Percentiles rank a stretch among this genome's conserved stretches.
Evolutionary conservation across 2,113 vertebrate species (phyloP).

Genomic region (Xyliphius kryptos): DNA sequence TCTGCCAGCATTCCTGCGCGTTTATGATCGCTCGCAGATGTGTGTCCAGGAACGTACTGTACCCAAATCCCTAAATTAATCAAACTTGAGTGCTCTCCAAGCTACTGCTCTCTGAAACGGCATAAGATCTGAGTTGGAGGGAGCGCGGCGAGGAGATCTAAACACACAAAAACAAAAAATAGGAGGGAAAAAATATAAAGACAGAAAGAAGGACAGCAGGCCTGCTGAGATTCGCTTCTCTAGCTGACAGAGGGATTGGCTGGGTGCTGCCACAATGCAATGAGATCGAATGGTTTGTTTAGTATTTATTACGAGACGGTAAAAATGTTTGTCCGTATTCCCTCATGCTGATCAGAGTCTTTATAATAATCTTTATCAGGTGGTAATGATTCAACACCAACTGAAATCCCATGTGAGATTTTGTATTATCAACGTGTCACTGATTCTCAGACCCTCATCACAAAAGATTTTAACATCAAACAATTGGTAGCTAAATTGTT

Average conservation of each 20-base stretch:
- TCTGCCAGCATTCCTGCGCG: constrained; percentile 98
- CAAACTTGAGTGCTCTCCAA: constrained; percentile 95
- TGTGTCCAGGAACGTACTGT: constrained; percentile 99
- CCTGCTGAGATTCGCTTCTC: constrained; percentile 19
- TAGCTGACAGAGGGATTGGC: constrained; percentile 5
- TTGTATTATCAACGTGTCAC: no score
- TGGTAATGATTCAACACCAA: no score
- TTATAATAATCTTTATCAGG: no score
- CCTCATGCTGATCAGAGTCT: background rate
- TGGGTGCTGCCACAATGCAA: constrained; percentile 5
- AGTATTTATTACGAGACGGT: constrained; percentile 16
- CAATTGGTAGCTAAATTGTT: no score
- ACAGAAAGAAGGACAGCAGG: constrained; percentile 28
- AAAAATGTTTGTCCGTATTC: constrained; percentile 17
- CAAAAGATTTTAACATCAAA: no score
- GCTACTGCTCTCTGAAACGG: constrained; percentile 76
- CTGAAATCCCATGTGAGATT: no score
- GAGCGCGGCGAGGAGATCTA: constrained; percentile 41
- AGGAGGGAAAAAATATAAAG: constrained; percentile 21
- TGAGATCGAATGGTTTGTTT: constrained; percentile 19
- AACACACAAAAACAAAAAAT: constrained; percentile 61
- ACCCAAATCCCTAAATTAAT: constrained; percentile 99
- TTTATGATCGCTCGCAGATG: constrained; percentile 99
- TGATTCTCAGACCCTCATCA: no score
- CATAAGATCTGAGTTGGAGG: background rate